These are phyloP conservation scores for Nymphicus hollandicus DNA, from an alignment of 2,113 vertebrate species.

Conservation along the genomic window DNA sequence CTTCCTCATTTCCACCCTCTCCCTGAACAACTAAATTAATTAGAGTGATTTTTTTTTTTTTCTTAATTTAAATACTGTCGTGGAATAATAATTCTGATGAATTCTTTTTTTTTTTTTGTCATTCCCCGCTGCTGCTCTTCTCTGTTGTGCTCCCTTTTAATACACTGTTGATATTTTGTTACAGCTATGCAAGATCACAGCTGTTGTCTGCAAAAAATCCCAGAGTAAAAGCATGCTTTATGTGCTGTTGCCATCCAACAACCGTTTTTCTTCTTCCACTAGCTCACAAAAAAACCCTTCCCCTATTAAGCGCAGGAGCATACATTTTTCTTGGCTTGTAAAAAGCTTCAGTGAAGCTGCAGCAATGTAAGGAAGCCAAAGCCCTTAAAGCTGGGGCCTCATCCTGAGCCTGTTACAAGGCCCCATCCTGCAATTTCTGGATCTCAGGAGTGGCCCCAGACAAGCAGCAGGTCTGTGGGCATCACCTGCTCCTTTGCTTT, in stretches of 20 bases:
- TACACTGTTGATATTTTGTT: conserved; percentile 29
- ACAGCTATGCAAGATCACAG: conserved; percentile 52
- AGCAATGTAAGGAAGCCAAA: background rate
- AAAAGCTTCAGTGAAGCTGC: background rate
- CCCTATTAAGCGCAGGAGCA: background rate
- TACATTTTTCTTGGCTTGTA: conserved; percentile 13
- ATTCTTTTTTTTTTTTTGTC: background rate
- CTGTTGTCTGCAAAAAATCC: background rate
- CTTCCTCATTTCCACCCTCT: background rate
- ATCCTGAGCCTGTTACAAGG: background rate
- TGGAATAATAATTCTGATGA: conserved; percentile 23
- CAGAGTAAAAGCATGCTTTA: background rate
- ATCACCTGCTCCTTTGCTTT: background rate
- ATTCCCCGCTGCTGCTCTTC: background rate
- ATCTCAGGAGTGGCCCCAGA: background rate
- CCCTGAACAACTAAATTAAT: conserved; percentile 58
- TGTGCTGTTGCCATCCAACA: conserved; percentile 39
- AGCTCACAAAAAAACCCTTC: background rate
- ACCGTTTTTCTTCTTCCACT: conserved; percentile 14
- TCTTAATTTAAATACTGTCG: background rate
- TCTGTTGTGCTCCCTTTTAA: background rate
- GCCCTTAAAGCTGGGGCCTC: background rate
- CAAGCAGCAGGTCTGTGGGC: background rate
- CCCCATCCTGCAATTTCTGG: background rate
- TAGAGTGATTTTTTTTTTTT: background rate